A percentile compares a stretch with the other conserved stretches of the same genome.
These are phyloP conservation scores for Cotesia glomerata DNA, from an alignment of 1,140 invertebrate genomes.

Conservation along the genomic window DNA sequence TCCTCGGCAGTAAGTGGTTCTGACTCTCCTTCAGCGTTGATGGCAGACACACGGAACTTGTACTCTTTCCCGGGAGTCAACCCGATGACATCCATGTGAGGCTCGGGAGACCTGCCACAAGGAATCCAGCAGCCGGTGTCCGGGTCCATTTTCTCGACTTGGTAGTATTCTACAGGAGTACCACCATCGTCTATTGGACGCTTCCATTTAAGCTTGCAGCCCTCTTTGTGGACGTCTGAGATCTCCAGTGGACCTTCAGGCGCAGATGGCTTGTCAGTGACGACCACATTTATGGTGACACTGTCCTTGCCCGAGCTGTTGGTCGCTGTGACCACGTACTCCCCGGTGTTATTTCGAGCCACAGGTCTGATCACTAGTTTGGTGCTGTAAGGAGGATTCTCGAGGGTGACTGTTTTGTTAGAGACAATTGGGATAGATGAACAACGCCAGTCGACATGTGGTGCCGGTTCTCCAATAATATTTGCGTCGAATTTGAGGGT, in stretches of 20 bases:
- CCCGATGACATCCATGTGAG: conserved; percentile 83
- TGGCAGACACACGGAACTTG: conserved; percentile 92
- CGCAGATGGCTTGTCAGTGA: conserved; percentile 87
- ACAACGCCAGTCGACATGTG: conserved; percentile 87
- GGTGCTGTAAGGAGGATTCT: conserved; percentile 86
- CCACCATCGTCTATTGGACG: conserved; percentile 88
- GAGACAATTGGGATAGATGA: conserved; percentile 66
- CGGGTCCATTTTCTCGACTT: conserved; percentile 92
- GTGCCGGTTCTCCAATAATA: conserved; percentile 90
- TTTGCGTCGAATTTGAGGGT: conserved; percentile 91
- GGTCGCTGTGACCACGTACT: conserved; percentile 85
- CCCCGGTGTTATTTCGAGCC: conserved; percentile 80
- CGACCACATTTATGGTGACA: conserved; percentile 87
- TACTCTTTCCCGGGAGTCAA: conserved; percentile 91
- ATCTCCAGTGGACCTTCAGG: conserved; percentile 91
- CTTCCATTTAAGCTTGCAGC: conserved; percentile 94
- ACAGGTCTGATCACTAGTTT: conserved; percentile 85
- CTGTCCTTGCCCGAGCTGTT: conserved; percentile 88
- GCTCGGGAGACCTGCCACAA: conserved; percentile 81
- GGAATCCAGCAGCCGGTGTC: conserved; percentile 95
- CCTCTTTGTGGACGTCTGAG: conserved; percentile 90
- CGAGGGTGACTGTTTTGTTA: conserved; percentile 75
- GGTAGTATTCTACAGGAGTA: conserved; percentile 88
- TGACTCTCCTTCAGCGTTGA: conserved; percentile 96
- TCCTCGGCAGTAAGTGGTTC: conserved; percentile 88